Evolutionary conservation across 1,140 invertebrate genomes (phyloP).

Genomic region (Drosophila bocki): DNA sequence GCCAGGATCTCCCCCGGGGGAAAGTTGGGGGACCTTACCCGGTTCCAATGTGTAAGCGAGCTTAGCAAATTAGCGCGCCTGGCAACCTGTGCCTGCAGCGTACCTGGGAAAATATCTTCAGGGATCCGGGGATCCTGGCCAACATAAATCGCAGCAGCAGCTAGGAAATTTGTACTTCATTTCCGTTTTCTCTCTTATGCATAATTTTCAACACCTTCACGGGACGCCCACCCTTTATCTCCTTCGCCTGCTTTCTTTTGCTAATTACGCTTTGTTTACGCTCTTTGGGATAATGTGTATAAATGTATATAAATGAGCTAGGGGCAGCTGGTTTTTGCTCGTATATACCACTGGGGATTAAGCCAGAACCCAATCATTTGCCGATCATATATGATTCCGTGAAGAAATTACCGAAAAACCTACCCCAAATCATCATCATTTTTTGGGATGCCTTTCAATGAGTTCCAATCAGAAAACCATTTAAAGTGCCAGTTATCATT

Average conservation of each 20-base stretch:
- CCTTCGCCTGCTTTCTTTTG: constrained; percentile 32
- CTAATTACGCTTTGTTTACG: constrained; percentile 78
- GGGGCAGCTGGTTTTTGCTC: constrained; percentile 1
- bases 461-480: constrained; percentile 51
- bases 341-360: neutral
- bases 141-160: constrained; percentile 52
- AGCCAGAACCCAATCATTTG: neutral
- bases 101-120: constrained; percentile 38
- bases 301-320: constrained; percentile 24
- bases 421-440: constrained; percentile 34
- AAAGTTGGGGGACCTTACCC: neutral
- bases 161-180: constrained; percentile 77
- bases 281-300: constrained; percentile 10
- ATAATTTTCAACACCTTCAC: constrained; percentile 67
- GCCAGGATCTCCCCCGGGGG: constrained; percentile 28
- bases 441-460: constrained; percentile 45
- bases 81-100: constrained; percentile 50
- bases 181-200: constrained; percentile 59
- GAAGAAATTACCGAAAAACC: constrained; percentile 16
- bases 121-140: constrained; percentile 21
- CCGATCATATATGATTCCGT: constrained; percentile 9
- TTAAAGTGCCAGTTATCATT: constrained; percentile 51
- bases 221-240: constrained; percentile 15
- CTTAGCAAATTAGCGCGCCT: constrained; percentile 78
- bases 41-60: constrained; percentile 66